Evolutionary conservation across 1,140 invertebrate genomes (phyloP), one percentile per base, ranked within the genome.

Genomic region (Helicoverpa armigera): DNA sequence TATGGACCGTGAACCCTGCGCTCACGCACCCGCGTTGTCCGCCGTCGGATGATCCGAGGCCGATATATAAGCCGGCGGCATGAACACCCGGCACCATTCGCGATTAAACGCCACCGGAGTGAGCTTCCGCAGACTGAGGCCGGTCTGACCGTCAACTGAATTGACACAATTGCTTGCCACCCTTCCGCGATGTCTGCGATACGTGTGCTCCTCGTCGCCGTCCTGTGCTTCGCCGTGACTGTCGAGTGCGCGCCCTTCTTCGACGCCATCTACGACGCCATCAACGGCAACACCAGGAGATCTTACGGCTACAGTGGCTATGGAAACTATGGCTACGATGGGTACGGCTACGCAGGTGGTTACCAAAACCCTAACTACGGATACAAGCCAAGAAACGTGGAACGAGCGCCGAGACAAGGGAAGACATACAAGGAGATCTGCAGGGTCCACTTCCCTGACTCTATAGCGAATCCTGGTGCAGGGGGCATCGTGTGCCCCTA

Each of bases 391-490:
- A 86, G 83, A 63, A 79, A 86, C 11, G 84, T 82, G 1, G 86
- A 90, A 53, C 83, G 88, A 23, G 88, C 92, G 7, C 83, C 85
- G 14, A 87, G 92, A 16, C 88, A 92, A 74, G 94, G 91, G 13
- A 92, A 92, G 65, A 89, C 91, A 0, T 95, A 86, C 72, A 95
- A 95, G 86, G 92, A 95, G 12, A 92, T 95, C 51, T 95, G 95
- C 85, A 92, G 92, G 72, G 91, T 93, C 31, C 91, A 94, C 79
- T 95, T 87, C 67, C 91, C 94, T 2, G 92, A 95, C 70, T 86
- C 94, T 1, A 85, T 84, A 13, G 91, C 88, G n/a, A 65, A 89
- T 7, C 93, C 93, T 0, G 93, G 93, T 1, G 82, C 87, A n/a
- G 89, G 89, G 1, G 92, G 92, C 3, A 89, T 94, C 80, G 85